A percentile compares a stretch with the other conserved stretches of the same genome.
Conservation (phyloP, 2,113 vertebrate species). For the Sturnira hondurensis region DNA sequence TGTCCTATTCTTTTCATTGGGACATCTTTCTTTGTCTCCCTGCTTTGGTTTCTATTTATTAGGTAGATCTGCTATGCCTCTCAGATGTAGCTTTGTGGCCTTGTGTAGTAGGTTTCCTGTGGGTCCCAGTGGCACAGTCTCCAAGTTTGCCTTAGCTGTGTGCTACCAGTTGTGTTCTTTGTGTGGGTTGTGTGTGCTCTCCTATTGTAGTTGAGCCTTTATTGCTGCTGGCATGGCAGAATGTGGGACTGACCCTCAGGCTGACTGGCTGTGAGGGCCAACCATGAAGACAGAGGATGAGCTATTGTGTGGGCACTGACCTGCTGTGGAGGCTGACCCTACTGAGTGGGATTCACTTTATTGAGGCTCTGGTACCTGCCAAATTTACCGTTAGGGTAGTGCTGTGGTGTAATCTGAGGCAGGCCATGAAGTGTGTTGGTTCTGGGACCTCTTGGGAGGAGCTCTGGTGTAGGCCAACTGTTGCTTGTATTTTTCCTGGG, state of each 20-base stretch:
- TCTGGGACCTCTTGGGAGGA: background rate
- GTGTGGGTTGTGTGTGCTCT: too few species aligned
- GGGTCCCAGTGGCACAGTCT: too few species aligned
- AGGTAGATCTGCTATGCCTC: background rate
- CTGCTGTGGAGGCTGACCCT: background rate
- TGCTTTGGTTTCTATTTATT: background rate
- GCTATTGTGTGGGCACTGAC: background rate
- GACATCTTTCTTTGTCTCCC: background rate
- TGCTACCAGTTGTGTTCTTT: too few species aligned
- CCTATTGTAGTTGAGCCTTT: too few species aligned
- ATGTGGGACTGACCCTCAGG: too few species aligned
- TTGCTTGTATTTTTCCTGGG: too few species aligned
- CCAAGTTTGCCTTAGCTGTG: too few species aligned
- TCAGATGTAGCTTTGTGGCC: background rate
- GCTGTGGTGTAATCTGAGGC: background rate
- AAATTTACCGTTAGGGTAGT: background rate
- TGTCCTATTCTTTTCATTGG: background rate
- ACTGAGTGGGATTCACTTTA: background rate
- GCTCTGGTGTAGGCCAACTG: too few species aligned
- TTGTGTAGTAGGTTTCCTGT: background rate
- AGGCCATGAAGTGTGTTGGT: background rate
- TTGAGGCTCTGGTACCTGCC: background rate
- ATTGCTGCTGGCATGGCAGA: too few species aligned
- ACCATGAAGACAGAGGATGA: background rate
- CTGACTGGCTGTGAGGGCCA: too few species aligned